phyloP scores from a whole-genome alignment of 1,140 invertebrate genomes.

The Spodoptera litura region DNA sequence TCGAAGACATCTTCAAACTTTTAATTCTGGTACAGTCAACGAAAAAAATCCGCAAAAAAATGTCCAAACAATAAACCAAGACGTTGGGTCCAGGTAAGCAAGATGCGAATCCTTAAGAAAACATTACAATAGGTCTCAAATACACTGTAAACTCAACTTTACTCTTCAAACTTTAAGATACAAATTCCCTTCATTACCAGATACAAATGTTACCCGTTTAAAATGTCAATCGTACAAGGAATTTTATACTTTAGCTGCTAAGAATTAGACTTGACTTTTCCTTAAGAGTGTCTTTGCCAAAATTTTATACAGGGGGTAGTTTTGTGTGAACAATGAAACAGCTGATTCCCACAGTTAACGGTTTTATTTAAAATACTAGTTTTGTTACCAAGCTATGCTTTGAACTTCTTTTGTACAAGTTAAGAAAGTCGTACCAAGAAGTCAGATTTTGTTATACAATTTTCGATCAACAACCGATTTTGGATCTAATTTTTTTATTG shows the following conservation, averaged over 20 bases:
- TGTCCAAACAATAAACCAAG: constrained; percentile 57
- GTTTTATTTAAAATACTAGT: constrained; percentile 59
- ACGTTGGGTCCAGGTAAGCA: constrained; percentile 77
- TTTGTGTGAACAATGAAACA: constrained; percentile 67
- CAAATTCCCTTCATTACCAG: constrained; percentile 51
- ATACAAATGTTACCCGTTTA: neutral
- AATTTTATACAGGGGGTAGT: constrained; percentile 52
- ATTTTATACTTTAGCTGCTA: neutral
- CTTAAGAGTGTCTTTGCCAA: constrained; percentile 42
- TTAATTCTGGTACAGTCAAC: constrained; percentile 1
- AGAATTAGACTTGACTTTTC: constrained; percentile 43
- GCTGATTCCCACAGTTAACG: constrained; percentile 75
- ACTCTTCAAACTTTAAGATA: constrained; percentile 43
- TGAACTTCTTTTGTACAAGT: neutral
- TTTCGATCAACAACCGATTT: too few species aligned
- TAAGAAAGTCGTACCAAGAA: neutral
- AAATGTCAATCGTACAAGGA: constrained; percentile 13
- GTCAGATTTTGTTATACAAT: too few species aligned
- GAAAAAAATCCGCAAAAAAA: constrained; percentile 9
- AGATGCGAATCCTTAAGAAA: constrained; percentile 81
- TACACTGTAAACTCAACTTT: constrained; percentile 51
- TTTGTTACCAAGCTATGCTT: neutral
- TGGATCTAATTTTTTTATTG: too few species aligned
- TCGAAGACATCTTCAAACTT: constrained; percentile 17
- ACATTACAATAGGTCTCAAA: constrained; percentile 47